Evolutionary conservation across 53 echinoderm and acorn worm genomes (phyloP).

Genomic region (Temnopleurus reevesii): DNA sequence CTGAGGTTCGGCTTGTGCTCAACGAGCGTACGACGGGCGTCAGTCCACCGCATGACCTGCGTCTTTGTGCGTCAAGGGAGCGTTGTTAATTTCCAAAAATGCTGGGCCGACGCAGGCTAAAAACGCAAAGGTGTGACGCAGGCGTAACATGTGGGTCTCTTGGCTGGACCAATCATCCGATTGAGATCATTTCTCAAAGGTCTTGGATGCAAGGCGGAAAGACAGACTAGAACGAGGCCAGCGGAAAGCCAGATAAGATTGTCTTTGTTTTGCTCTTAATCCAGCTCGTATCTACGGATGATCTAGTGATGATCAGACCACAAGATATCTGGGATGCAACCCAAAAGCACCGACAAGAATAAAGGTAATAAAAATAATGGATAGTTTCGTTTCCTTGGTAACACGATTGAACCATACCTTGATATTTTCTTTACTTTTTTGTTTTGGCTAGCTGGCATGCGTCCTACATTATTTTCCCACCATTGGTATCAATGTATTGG

Average conservation of each 20-base stretch:
- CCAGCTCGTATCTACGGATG: background rate
- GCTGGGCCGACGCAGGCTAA: too few species aligned
- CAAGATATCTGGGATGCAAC: constrained; percentile 24
- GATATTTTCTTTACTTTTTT: background rate
- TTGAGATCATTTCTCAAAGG: constrained; percentile 43
- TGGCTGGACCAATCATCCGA: background rate
- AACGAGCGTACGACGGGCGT: too few species aligned
- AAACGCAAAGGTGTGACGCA: background rate
- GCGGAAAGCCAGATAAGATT: constrained; percentile 55
- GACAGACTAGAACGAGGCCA: constrained; percentile 36
- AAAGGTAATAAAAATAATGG: constrained; percentile 16
- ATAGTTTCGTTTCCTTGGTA: constrained; percentile 28
- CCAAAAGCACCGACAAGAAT: background rate
- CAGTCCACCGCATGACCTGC: too few species aligned
- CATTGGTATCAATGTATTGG: background rate
- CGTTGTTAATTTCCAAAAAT: too few species aligned
- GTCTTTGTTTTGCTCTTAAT: constrained; percentile 45
- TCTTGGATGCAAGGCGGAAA: constrained; percentile 44
- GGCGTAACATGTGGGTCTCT: constrained; percentile 15
- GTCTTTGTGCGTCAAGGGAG: too few species aligned
- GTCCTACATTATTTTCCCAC: constrained; percentile 25
- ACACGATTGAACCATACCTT: background rate
- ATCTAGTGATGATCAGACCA: constrained; percentile 29
- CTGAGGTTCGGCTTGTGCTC: too few species aligned
- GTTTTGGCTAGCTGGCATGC: background rate